Conservation (phyloP, 2,888 invertebrate species). For the Amiota communis region DNA sequence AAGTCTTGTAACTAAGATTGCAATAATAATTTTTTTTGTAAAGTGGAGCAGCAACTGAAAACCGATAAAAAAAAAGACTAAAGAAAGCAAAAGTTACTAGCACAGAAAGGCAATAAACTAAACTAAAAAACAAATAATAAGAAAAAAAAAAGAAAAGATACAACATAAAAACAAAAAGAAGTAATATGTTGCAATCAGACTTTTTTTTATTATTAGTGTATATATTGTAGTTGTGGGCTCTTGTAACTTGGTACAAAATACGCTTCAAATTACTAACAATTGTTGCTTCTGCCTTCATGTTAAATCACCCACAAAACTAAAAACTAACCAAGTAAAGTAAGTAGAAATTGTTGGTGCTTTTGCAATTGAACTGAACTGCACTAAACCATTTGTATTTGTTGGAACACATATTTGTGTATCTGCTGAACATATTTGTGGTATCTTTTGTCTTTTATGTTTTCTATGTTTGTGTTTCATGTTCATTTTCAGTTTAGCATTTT, state of each 20-base stretch:
- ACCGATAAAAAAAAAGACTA: neutral
- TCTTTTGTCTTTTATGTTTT: neutral
- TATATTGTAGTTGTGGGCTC: neutral
- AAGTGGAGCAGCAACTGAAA: conserved; percentile 4
- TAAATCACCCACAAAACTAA: conserved; percentile 25
- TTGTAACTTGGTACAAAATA: neutral
- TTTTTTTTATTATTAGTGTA: neutral
- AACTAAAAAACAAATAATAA: neutral
- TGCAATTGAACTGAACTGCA: neutral
- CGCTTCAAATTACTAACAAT: conserved; percentile 16
- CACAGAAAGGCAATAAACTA: neutral
- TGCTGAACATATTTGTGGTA: neutral
- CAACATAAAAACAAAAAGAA: neutral
- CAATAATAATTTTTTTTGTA: no score
- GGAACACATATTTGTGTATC: neutral
- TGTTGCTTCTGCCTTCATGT: conserved; percentile 25
- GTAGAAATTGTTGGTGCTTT: conserved; percentile 21
- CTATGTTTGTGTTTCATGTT: neutral
- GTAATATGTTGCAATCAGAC: conserved; percentile 15
- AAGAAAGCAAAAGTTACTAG: conserved; percentile 24
- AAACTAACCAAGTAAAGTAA: neutral
- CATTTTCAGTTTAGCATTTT: no score
- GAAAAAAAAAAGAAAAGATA: neutral
- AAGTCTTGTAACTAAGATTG: neutral
- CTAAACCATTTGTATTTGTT: neutral